Evolutionary conservation across 2,888 invertebrate genomes (phyloP).

Genomic region (Tachina lurida): DNA sequence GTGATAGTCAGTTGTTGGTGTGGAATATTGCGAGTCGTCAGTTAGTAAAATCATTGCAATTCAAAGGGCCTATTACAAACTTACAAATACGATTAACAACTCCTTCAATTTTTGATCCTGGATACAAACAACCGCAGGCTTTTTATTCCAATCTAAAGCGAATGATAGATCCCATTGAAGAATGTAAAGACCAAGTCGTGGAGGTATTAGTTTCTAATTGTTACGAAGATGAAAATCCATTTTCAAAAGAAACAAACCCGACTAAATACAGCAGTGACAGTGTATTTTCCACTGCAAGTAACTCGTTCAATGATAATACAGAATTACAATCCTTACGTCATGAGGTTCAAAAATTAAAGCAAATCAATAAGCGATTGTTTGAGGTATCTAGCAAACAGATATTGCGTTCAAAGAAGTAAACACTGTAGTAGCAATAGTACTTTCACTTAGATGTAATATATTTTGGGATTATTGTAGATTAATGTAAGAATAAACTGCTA

Average conservation of each 20-base stretch:
- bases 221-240: constrained; percentile 55
- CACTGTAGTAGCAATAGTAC: background rate
- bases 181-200: constrained; percentile 81
- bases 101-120: constrained; percentile 85
- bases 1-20: constrained; percentile 88
- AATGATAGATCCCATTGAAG: constrained; percentile 84
- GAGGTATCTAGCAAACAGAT: constrained; percentile 84
- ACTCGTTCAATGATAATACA: constrained; percentile 13
- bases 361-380: constrained; percentile 86
- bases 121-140: constrained; percentile 84
- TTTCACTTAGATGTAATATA: constrained; percentile 29
- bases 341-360: constrained; percentile 73
- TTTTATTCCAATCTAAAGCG: constrained; percentile 86
- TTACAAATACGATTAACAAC: constrained; percentile 86
- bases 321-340: constrained; percentile 67
- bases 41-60: constrained; percentile 87
- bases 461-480: background rate
- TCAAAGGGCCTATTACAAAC: constrained; percentile 90
- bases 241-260: background rate
- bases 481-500: too few relatives aligned
- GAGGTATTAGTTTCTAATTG: constrained; percentile 80
- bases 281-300: constrained; percentile 9
- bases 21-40: constrained; percentile 93
- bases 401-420: constrained; percentile 74
- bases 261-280: background rate